Base-by-base conservation (phyloP, 2,888 invertebrate species). In the Ophioninae sp. region DNA sequence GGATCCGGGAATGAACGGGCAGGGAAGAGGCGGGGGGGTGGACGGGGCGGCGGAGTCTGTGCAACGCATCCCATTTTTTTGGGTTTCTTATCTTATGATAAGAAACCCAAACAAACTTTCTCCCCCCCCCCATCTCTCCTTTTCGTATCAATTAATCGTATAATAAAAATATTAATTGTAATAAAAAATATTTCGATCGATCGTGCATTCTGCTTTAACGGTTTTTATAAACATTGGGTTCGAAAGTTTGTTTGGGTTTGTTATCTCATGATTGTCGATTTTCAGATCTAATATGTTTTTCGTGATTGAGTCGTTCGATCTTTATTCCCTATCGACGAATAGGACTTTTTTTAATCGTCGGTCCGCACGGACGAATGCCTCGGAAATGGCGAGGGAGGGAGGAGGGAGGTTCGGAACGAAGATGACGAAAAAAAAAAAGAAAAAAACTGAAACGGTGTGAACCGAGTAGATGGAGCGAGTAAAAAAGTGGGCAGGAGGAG, bases 1-100 rank as follows among this genome's bases (percentile, higher is more conserved):
- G 89, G 89, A 89, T 90, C 88, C 79, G 87, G 90, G 90, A 91
- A 91, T 90, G 91, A 90, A 89, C 88, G 89, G 88, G 73, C 57
- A 41, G 13, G 65, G 65, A 64, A 62, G 65, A 65, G n/a, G n/a
- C n/a, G n/a, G n/a, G n/a, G n/a, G n/a, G n/a, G n/a, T n/a, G n/a
- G n/a, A n/a, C n/a, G n/a, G n/a, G n/a, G n/a, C n/a, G n/a, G n/a
- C n/a, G n/a, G 85, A 84, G 83, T 87, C 88, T 88, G 88, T 88
- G 88, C 83, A 86, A 84, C 82, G 85, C 81, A 78, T 73, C 82
- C 73, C 50, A 20, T 75, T n/a, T n/a, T n/a, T n/a, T n/a, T n/a
- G n/a, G n/a, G n/a, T n/a, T n/a, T n/a, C n/a, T n/a, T n/a, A n/a
- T n/a, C n/a, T n/a, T n/a, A n/a, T n/a, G n/a, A n/a, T n/a, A n/a